Conservation (phyloP, 2,113 vertebrate genomes). For the Chelonoidis abingdonii region DNA sequence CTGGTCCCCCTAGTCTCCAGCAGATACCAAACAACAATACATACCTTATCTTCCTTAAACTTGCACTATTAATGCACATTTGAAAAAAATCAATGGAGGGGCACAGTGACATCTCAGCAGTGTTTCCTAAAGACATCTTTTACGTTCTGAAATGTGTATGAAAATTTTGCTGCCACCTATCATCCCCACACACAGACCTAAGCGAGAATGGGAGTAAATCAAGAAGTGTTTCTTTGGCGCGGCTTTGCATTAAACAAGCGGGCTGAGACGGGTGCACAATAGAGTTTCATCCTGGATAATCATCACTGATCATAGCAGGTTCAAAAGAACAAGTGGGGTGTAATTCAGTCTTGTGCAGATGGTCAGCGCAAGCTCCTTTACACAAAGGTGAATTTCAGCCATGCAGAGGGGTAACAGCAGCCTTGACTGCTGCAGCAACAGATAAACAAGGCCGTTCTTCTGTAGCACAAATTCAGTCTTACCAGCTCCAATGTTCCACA, state of each 20-base stretch:
- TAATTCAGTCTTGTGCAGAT: constrained; percentile 15
- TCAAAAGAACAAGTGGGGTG: not conserved
- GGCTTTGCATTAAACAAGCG: not conserved
- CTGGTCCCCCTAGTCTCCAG: not conserved
- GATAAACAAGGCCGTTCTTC: constrained; percentile 31
- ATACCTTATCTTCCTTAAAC: constrained; percentile 39
- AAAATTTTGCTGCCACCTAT: not conserved
- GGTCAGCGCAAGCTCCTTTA: constrained; percentile 19
- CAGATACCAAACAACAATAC: constrained; percentile 56
- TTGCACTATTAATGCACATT: constrained; percentile 25
- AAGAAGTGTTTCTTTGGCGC: not conserved
- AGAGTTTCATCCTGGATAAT: constrained; percentile 4
- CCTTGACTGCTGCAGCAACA: constrained; percentile 7
- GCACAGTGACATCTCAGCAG: not conserved
- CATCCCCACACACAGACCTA: not conserved
- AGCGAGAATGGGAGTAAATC: constrained; percentile 15
- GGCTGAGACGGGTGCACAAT: not conserved
- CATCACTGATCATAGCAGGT: not conserved
- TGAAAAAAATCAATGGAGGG: not conserved
- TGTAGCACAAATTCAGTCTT: not conserved
- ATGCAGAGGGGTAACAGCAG: not conserved
- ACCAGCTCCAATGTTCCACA: not conserved
- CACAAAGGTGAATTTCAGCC: constrained; percentile 2
- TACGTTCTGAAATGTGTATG: not conserved
- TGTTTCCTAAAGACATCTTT: not conserved